Percentiles rank a stretch among this genome's conserved stretches.
These are phyloP conservation scores for Imbricaverruca yamaguchii DNA, from an alignment of 2,888 invertebrate genomes.

Conservation along the genomic window DNA sequence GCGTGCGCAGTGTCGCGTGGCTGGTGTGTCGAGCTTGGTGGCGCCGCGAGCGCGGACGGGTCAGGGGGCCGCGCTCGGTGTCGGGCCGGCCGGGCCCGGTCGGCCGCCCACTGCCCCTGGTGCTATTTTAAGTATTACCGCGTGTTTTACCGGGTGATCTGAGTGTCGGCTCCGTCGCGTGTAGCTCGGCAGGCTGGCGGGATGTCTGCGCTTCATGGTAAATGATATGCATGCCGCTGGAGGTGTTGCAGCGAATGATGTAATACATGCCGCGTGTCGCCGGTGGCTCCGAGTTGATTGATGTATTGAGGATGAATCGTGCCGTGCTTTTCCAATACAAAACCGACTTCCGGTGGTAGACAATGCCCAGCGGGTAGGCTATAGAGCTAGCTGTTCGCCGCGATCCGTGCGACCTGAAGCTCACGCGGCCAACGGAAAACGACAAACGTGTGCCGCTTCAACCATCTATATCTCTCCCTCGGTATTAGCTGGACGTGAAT, in stretches of 20 bases:
- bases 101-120: slow-evolving; percentile 1
- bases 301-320: no score
- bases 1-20: not conserved
- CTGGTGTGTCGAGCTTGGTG: not conserved
- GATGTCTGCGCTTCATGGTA: not conserved
- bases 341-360: not conserved
- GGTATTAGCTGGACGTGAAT: no score
- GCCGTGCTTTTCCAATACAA: no score
- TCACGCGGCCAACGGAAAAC: no score
- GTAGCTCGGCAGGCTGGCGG: no score
- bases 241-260: not conserved
- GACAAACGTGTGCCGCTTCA: no score
- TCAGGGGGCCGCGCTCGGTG: not conserved
- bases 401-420: no score
- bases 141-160: not conserved
- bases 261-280: not conserved
- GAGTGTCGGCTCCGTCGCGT: not conserved
- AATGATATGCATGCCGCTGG: slow-evolving; percentile 6
- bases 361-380: not conserved
- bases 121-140: slow-evolving; percentile 18
- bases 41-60: not conserved
- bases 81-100: not conserved
- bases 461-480: no score
- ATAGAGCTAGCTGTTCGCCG: not conserved
- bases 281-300: no score